Evolutionary conservation across 2,888 invertebrate species (phyloP).

Genomic region (Polymixis lichenea): DNA sequence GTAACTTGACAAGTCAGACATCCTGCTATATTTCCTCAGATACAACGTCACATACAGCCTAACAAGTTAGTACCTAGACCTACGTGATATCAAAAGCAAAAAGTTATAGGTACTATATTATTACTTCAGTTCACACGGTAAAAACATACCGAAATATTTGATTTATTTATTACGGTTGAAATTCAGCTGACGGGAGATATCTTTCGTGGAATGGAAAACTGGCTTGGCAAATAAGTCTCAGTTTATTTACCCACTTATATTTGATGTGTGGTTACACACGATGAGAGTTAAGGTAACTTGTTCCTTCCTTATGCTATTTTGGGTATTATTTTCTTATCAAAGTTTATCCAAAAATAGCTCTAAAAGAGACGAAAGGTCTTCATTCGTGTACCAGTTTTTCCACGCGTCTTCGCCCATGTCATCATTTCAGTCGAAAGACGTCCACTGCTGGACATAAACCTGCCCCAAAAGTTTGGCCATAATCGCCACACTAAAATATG

Average conservation of each 20-base stretch:
- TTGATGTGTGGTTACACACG: conserved; percentile 1
- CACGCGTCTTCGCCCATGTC: too few relatives aligned
- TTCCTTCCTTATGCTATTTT: conserved; percentile 7
- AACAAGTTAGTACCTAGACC: background rate
- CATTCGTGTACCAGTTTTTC: too few relatives aligned
- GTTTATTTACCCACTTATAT: background rate
- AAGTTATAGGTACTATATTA: too few relatives aligned
- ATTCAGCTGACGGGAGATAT: background rate
- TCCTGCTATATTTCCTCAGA: background rate
- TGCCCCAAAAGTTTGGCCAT: too few relatives aligned
- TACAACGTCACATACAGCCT: background rate
- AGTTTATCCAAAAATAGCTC: too few relatives aligned
- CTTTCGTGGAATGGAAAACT: background rate
- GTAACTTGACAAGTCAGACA: background rate
- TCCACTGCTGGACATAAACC: too few relatives aligned
- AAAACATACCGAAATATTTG: background rate
- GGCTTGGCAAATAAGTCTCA: background rate
- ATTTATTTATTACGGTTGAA: background rate
- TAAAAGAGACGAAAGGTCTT: too few relatives aligned
- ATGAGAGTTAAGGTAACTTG: background rate
- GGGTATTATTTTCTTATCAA: background rate
- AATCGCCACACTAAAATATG: too few relatives aligned
- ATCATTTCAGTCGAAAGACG: too few relatives aligned
- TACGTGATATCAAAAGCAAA: background rate
- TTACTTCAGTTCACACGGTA: background rate